Percentiles rank a stretch among this genome's conserved stretches.
Evolutionary conservation across 2,113 vertebrate genomes (phyloP).

Genomic region (Sebastes fasciatus): DNA sequence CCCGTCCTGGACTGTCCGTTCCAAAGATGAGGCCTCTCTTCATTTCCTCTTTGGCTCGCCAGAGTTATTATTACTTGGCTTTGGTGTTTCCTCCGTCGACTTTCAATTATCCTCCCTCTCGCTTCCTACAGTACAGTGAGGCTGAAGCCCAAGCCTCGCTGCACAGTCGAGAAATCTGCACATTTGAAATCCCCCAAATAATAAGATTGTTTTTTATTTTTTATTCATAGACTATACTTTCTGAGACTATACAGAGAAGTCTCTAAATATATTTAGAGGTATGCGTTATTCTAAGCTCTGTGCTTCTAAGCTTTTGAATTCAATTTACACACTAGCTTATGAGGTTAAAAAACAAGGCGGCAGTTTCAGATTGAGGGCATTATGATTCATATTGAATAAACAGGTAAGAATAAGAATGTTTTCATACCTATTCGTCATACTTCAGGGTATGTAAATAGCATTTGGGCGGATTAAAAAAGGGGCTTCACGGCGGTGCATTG

Average conservation of each 20-base stretch:
- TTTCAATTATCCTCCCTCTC: slow-evolving; percentile 74
- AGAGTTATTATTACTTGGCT: slow-evolving; percentile 74
- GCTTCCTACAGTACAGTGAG: slow-evolving; percentile 21
- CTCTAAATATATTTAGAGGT: slow-evolving; percentile 29
- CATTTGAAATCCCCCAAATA: slow-evolving; percentile 6
- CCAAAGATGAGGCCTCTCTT: slow-evolving; percentile 73
- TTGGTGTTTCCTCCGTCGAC: slow-evolving; percentile 66
- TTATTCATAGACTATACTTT: background rate
- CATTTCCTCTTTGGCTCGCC: slow-evolving; percentile 75
- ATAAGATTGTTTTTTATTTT: slow-evolving; percentile 32
- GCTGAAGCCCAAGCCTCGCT: background rate
- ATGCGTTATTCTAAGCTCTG: slow-evolving; percentile 1
- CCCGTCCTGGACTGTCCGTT: slow-evolving; percentile 53
- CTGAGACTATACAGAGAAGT: background rate
- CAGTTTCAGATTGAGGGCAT: slow-evolving; percentile 35
- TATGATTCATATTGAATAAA: slow-evolving; percentile 1
- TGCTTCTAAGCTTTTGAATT: slow-evolving; percentile 36
- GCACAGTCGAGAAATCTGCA: slow-evolving; percentile 11
- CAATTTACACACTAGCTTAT: slow-evolving; percentile 13
- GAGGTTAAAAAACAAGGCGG: slow-evolving; percentile 16
- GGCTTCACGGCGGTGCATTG: no score
- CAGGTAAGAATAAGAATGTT: background rate
- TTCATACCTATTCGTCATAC: background rate
- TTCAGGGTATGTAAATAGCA: background rate
- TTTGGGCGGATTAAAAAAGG: slow-evolving; percentile 4